phyloP scores from a whole-genome alignment of 2,888 invertebrate genomes.

The Marasmarcha lunaedactyla region DNA sequence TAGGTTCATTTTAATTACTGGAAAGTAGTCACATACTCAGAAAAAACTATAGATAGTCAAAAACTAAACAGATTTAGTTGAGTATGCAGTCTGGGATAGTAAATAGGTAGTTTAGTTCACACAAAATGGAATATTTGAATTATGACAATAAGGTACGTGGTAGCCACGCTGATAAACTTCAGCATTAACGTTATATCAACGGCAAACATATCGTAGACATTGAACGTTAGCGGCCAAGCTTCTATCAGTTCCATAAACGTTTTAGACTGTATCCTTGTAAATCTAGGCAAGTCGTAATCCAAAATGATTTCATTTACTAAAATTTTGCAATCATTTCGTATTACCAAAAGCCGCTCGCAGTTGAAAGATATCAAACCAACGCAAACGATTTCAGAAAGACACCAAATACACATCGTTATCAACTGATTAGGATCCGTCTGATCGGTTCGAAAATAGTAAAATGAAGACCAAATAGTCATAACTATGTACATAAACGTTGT shows the following conservation, averaged over 20 bases:
- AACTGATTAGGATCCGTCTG: conserved; percentile 21
- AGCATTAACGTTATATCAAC: conserved; percentile 43
- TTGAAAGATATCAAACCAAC: conserved; percentile 29
- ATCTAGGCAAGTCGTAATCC: conserved; percentile 36
- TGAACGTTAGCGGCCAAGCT: conserved; percentile 34
- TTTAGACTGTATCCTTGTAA: conserved; percentile 38
- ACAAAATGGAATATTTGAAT: conserved; percentile 41
- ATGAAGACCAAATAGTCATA: conserved; percentile 32
- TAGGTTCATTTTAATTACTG: too few relatives aligned
- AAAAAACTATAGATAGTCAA: too few relatives aligned
- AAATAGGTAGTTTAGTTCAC: too few relatives aligned
- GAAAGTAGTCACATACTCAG: too few relatives aligned
- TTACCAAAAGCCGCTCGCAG: conserved; percentile 30
- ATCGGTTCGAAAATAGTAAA: conserved; percentile 26
- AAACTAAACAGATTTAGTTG: too few relatives aligned
- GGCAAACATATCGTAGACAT: conserved; percentile 40
- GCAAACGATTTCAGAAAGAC: conserved; percentile 24
- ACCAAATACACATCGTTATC: conserved; percentile 27
- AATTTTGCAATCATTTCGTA: conserved; percentile 29
- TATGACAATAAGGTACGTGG: conserved; percentile 46
- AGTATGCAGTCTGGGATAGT: too few relatives aligned
- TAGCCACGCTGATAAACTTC: conserved; percentile 44
- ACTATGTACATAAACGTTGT: conserved; percentile 36
- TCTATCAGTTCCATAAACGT: conserved; percentile 43
- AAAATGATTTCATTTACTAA: conserved; percentile 41